Evolutionary conservation across 2,113 vertebrate species (phyloP), one percentile per base, ranked within the genome.

Genomic region (Typhlomys cinereus): DNA sequence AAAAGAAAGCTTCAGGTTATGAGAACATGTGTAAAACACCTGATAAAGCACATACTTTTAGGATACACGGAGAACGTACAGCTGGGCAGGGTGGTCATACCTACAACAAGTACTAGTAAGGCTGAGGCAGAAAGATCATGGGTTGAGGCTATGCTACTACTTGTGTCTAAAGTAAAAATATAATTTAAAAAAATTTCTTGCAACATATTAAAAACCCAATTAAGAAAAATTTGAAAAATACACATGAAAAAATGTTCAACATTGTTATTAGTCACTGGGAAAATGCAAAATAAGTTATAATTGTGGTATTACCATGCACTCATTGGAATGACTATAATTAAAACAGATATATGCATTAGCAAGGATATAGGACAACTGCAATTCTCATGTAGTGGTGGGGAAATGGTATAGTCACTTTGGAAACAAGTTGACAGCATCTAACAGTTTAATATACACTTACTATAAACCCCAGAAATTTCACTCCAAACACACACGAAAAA

Each of bases 401-500:
- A 93, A 69, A 76, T 80, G 23, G 39, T n/a, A 80, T 5, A 91
- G 20, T 5, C 39, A 79, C 44, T 95, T 59, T 66, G 46, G n/a
- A 87, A 89, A 21, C 66, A 67, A 82, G 29, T 46, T 50, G 44
- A 94, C 23, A 54, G 48, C 59, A 9, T 59, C 80, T 87, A 88
- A 88, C 59, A 89, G 66, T 44, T 84, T 81, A 86, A 92, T 10
- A 83, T 48, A 79, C 0, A 83, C 1, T 62, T 69, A 85, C 17
- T 54, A 81, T 74, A 82, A 94, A 91, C 39, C 41, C 9, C 25
- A 12, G 57, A 91, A 91, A 89, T 88, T 21, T 90, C 31, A 76
- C 34, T 83, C 52, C n/a, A 74, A 67, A n/a, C 73, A 75, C 34
- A 76, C 27, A 85, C 11, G 11, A 20, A 66, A 48, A 54, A 89